Evolutionary conservation across 2,888 invertebrate species (phyloP), one percentile per base, ranked within the genome.

Genomic region (Plutella xylostella): DNA sequence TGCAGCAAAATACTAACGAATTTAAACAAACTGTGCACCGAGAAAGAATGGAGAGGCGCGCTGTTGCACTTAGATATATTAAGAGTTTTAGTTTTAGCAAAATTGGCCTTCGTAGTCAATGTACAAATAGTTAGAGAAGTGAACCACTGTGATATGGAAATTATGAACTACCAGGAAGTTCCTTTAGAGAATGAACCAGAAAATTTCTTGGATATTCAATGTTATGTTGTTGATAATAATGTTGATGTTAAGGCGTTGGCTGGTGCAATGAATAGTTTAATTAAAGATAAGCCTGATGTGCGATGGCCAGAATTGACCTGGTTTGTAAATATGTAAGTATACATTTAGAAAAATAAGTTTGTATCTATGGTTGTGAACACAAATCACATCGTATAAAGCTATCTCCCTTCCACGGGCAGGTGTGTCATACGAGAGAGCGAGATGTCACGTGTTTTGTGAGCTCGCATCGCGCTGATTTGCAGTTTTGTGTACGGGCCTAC

Each of bases 271-370:
- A 88, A 89, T 68, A 79, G 79, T 56, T 78, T 86, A 53, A 65
- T 88, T 46, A 77, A 76, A 52, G 83, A 87, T 56, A 85, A 89
- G 50, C 82, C 85, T 5, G 85, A 87, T 52, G 86, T 87, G 50
- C 86, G 87, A 54, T 94, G 93, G 93, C 66, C 85, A 11, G 89
- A 90, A 63, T 75, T 92, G 50, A 87, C 88, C 46, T 93, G 92
- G 91, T 79, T 90, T 58, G 75, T 86, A 60, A 84, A 85, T 63
- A 75, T 87, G 90, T 90, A 68, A 86, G 88, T 85, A 35, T 42
- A 11, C 2, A 6, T 11, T 19, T 19, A 17, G 18, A 14, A n/a
- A n/a, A n/a, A n/a, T n/a, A n/a, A n/a, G n/a, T n/a, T n/a, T n/a
- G n/a, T n/a, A n/a, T n/a, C n/a, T n/a, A n/a, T n/a, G n/a, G n/a